phyloP scores from a whole-genome alignment of 92 coral and sea anemone species.

The Montipora capitata region DNA sequence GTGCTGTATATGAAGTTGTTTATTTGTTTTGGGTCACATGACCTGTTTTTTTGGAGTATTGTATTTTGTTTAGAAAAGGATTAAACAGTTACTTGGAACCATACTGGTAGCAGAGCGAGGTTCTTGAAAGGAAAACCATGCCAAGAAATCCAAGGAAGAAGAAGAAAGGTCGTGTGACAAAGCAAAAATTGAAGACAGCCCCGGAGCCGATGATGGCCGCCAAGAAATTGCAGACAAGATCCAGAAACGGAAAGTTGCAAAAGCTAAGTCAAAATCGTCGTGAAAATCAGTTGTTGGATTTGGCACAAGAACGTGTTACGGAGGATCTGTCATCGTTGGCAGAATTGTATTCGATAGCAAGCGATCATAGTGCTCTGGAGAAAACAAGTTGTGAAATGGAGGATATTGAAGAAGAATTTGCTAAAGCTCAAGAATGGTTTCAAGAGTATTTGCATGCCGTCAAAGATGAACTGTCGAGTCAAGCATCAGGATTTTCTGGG shows the following conservation, averaged over 20 bases:
- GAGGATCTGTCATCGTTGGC: slow-evolving; percentile 17
- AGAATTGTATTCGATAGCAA: slow-evolving; percentile 23
- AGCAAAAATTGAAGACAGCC: neutral
- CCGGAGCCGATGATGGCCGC: neutral
- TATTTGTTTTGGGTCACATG: no score
- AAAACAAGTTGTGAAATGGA: slow-evolving; percentile 35
- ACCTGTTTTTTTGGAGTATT: no score
- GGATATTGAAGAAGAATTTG: slow-evolving; percentile 34
- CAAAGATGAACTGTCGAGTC: no score
- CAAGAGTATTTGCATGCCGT: no score
- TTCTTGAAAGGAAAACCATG: neutral
- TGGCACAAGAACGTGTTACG: slow-evolving; percentile 17
- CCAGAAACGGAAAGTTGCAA: slow-evolving; percentile 55
- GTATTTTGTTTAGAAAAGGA: no score
- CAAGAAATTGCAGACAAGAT: slow-evolving; percentile 20
- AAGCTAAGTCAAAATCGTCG: slow-evolving; percentile 62
- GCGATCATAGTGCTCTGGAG: neutral
- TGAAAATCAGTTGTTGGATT: slow-evolving; percentile 20
- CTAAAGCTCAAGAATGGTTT: no score
- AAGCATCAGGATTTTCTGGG: no score
- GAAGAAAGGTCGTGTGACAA: slow-evolving; percentile 3
- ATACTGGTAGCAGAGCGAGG: slow-evolving; percentile 26
- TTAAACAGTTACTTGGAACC: neutral
- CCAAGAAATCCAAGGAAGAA: slow-evolving; percentile 1
- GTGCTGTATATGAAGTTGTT: no score